Conservation (phyloP, 2,113 vertebrate species). For the Hirundichthys speculiger region DNA sequence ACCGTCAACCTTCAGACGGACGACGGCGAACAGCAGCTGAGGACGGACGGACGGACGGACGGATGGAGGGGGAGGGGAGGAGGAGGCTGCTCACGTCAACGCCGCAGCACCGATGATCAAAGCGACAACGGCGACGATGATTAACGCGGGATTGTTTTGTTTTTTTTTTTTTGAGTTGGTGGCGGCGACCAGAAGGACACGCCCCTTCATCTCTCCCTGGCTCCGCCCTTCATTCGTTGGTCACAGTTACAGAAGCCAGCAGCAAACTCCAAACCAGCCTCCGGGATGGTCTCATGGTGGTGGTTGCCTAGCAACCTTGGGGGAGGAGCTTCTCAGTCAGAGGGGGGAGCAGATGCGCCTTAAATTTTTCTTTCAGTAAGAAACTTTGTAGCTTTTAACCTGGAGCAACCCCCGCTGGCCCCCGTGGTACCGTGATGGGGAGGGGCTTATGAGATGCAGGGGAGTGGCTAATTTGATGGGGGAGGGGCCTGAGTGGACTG, state of each 20-base stretch:
- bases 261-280: conserved; percentile 58
- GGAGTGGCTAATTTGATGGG: too few relatives aligned
- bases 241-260: background rate
- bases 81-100: conserved; percentile 37
- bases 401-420: background rate
- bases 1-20: conserved; percentile 54
- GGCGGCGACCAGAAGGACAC: conserved; percentile 39
- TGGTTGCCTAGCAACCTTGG: background rate
- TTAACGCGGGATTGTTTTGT: conserved; percentile 8
- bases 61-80: background rate
- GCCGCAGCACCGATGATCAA: conserved; percentile 44
- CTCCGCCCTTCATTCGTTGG: background rate
- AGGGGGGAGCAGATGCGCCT: background rate
- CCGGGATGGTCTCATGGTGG: background rate
- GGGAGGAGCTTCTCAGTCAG: background rate
- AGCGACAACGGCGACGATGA: conserved; percentile 14
- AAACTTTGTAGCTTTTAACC: background rate
- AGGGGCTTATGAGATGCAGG: too few relatives aligned
- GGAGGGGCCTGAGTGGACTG: too few relatives aligned
- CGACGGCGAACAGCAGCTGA: conserved; percentile 19
- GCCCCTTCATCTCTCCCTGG: conserved; percentile 30
- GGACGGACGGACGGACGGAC: background rate
- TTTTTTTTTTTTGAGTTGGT: conserved; percentile 15
- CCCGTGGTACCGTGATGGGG: too few relatives aligned
- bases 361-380: background rate